Base-by-base conservation (phyloP, 2,797 vertebrate species). In the Chrosomus eos region DNA sequence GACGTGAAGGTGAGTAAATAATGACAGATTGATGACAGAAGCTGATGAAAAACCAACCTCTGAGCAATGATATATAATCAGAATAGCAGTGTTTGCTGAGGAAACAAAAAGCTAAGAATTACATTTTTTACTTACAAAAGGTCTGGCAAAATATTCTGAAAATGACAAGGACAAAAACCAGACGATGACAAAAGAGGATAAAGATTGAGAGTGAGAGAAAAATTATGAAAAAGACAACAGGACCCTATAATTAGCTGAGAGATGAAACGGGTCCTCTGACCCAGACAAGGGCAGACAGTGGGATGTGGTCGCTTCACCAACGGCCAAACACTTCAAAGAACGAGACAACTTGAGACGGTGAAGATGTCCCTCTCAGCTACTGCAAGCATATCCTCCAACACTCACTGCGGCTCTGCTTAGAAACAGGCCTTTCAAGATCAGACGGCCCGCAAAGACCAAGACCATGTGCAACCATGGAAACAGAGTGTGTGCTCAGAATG, bases 301-400 rank as follows among this genome's bases (percentile, higher is more conserved):
- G 40, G 70, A 74, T 74, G 43, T 51, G 40, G 71, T 82, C n/a
- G 67, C 74, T 72, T 71, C 1, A n/a, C 43, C 43, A 83, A 86
- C 80, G 53, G 73, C 33, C 7, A 2, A 55, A 78, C n/a, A 73
- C 62, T 83, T 82, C 73, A 72, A 79, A 81, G 68, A 74, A 64
- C 1, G 33, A 66, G 74, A 33, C 75, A 64, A 11, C 67, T 79
- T 83, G 43, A 82, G 81, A 75, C 10, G 16, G 55, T 75, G 23
- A 53, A 75, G 81, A 82, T 75, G 74, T 73, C 33, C 51, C 36
- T 75, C 60, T 77, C 55, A 66, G 53, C 74, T 77, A 64, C 85
- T 82, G 55, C 51, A 48, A 62, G 36, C 53, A 45, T 23, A 79
- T 43, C 77, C 53, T 23, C 5, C 36, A 75, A 48, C 70, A 60